These are phyloP conservation scores for Petromus typicus DNA, from an alignment of 2,113 vertebrate genomes.

Conservation along the genomic window DNA sequence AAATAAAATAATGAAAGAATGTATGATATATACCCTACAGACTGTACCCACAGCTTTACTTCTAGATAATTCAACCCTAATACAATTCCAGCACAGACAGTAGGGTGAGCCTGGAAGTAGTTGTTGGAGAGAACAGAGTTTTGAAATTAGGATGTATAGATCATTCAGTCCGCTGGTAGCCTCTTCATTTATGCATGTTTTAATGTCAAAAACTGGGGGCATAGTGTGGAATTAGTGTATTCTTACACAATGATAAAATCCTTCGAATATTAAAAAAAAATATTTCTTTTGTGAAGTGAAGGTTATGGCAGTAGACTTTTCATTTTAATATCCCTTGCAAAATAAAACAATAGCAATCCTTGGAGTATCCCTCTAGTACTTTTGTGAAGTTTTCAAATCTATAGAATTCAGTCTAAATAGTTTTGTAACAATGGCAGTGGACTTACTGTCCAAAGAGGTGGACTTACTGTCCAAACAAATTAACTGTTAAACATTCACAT, in stretches of 20 bases:
- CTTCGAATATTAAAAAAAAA: constrained; percentile 5
- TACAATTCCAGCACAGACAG: not conserved
- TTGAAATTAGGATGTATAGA: not conserved
- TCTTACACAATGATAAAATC: not conserved
- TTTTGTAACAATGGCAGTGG: not conserved
- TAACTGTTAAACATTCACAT: no score
- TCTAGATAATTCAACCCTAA: not conserved
- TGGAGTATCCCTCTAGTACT: not conserved
- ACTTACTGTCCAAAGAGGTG: not conserved
- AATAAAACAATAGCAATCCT: not conserved
- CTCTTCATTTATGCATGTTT: not conserved
- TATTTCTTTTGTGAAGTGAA: not conserved
- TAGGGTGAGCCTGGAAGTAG: not conserved
- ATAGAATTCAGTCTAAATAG: not conserved
- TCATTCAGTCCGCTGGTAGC: not conserved
- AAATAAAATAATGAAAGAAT: not conserved
- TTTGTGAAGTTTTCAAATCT: not conserved
- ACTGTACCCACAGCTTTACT: not conserved
- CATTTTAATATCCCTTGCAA: not conserved
- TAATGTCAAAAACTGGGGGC: not conserved
- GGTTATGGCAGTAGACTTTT: not conserved
- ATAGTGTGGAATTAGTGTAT: not conserved
- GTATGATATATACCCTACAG: not conserved
- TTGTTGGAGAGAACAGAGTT: not conserved
- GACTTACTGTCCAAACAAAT: no score